A percentile compares a stretch with the other conserved stretches of the same genome.
These are phyloP conservation scores for Hyalella azteca DNA, from an alignment of 2,888 invertebrate species.

Conservation along the genomic window DNA sequence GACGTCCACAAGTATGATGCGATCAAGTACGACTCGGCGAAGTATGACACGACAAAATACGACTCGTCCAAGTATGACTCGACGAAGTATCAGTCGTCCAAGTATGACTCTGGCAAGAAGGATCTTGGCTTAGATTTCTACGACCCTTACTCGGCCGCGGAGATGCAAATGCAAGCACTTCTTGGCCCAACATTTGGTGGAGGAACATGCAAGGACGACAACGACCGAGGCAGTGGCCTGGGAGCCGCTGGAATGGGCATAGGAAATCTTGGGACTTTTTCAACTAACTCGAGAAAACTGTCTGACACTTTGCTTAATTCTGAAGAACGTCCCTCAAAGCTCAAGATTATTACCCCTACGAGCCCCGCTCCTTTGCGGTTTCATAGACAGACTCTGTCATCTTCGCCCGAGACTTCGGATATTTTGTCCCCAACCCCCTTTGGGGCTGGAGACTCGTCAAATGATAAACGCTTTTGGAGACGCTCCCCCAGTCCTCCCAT, in stretches of 20 bases:
- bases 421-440: not conserved
- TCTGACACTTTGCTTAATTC: not conserved
- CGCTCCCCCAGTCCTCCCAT: conserved; percentile 25
- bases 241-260: conserved; percentile 46
- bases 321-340: conserved; percentile 12
- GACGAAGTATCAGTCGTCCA: not conserved
- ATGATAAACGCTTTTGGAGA: conserved; percentile 32
- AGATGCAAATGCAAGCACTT: conserved; percentile 59
- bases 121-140: conserved; percentile 51
- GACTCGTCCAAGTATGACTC: conserved; percentile 6
- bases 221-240: conserved; percentile 44
- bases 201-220: conserved; percentile 20
- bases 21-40: not conserved
- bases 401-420: not conserved
- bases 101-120: conserved; percentile 26
- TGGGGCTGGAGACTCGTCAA: not conserved
- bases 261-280: not conserved
- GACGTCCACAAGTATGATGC: not conserved
- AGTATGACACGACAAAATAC: conserved; percentile 19
- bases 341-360: not conserved
- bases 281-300: not conserved
- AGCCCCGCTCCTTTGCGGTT: conserved; percentile 7
- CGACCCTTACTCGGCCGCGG: conserved; percentile 59
- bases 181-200: conserved; percentile 41
- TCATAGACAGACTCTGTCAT: not conserved